Conservation (phyloP, 2,888 invertebrate species). For the Zygaena filipendulae region DNA sequence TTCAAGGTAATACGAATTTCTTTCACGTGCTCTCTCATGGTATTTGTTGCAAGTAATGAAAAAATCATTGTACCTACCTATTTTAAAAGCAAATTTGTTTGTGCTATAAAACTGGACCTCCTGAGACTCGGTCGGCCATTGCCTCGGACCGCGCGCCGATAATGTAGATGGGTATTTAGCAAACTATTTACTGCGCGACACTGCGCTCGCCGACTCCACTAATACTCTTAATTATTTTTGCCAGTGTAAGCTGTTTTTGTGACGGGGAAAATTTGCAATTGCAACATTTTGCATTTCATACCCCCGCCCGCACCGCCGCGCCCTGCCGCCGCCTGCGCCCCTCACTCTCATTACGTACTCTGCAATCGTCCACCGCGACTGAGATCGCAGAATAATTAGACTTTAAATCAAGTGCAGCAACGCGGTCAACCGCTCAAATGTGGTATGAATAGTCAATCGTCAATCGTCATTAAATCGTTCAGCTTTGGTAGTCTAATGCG, state of each 20-base stretch:
- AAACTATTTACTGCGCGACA: conserved; percentile 62
- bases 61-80: too few relatives aligned
- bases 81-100: conserved; percentile 58
- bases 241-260: conserved; percentile 65
- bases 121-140: too few relatives aligned
- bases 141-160: conserved; percentile 38
- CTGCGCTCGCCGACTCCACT: conserved; percentile 53
- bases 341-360: conserved; percentile 55
- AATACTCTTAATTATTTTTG: conserved; percentile 68
- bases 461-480: conserved; percentile 67
- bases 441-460: conserved; percentile 67
- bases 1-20: too few relatives aligned
- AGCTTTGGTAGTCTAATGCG: conserved; percentile 62
- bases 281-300: conserved; percentile 63
- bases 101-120: conserved; percentile 48
- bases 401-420: conserved; percentile 63
- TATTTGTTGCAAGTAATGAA: too few relatives aligned
- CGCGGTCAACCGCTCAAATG: conserved; percentile 61
- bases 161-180: conserved; percentile 65
- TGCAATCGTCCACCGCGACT: conserved; percentile 47
- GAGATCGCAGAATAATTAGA: conserved; percentile 64
- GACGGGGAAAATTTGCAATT: conserved; percentile 54
- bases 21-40: too few relatives aligned
- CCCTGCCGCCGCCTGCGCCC: conserved; percentile 21
- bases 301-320: conserved; percentile 17